phyloP scores from a whole-genome alignment of 2,113 vertebrate genomes.

The Poecile atricapillus region DNA sequence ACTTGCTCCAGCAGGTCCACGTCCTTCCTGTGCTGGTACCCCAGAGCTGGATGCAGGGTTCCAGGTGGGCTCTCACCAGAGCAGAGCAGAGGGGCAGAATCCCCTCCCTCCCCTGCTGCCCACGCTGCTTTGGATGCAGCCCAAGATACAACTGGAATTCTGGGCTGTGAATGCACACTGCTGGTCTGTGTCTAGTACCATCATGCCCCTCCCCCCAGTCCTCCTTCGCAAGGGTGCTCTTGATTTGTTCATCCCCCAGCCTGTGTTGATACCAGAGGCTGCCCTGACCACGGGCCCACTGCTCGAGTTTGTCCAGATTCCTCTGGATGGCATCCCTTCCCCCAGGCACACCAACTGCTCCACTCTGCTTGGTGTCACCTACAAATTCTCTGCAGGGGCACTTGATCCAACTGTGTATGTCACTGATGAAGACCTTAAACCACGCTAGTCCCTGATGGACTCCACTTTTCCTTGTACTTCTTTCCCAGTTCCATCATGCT shows the following conservation, averaged over 20 bases:
- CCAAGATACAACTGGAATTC: background rate
- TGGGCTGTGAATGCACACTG: no score
- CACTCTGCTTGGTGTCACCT: background rate
- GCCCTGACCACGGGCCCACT: background rate
- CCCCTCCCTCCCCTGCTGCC: background rate
- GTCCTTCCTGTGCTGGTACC: background rate
- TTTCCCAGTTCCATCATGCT: background rate
- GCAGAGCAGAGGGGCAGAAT: background rate
- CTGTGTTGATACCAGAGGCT: background rate
- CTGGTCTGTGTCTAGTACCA: background rate
- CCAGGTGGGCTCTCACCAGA: background rate
- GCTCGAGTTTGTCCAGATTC: background rate
- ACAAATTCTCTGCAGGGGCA: background rate
- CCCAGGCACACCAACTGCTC: background rate
- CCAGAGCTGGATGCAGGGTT: background rate
- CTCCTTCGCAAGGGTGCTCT: background rate
- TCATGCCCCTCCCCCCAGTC: no score
- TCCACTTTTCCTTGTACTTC: background rate
- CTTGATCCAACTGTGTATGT: background rate
- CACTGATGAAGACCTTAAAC: background rate
- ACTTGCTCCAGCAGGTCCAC: background rate
- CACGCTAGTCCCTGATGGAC: accelerated
- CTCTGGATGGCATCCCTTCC: background rate
- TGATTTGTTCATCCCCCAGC: background rate
- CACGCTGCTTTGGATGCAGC: accelerated